phyloP scores from a whole-genome alignment of 2,113 vertebrate species.

The Phocoena sinus region DNA sequence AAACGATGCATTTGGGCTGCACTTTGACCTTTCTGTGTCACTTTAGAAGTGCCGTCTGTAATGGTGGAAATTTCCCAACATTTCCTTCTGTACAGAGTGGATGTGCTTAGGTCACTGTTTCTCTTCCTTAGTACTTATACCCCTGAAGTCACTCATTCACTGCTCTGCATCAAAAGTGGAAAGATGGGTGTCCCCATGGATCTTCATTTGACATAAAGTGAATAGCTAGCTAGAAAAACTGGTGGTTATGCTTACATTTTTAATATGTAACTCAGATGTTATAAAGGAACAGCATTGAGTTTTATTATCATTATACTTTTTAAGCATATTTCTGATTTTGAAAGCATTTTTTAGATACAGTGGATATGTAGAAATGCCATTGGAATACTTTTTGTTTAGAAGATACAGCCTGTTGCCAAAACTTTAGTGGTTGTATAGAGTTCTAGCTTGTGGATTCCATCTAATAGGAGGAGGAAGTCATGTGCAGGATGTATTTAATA shows the following conservation, averaged over 20 bases:
- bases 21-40: conserved; percentile 49
- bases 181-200: conserved; percentile 7
- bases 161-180: background rate
- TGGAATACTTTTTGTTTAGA: background rate
- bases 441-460: background rate
- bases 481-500: background rate
- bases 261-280: background rate
- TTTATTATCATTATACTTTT: background rate
- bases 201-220: background rate
- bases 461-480: background rate
- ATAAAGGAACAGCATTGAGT: background rate
- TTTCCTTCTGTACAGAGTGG: conserved; percentile 21
- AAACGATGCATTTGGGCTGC: conserved; percentile 13
- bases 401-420: background rate
- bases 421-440: background rate
- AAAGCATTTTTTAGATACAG: background rate
- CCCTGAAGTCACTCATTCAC: conserved; percentile 48
- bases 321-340: background rate
- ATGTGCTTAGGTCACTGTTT: conserved; percentile 33
- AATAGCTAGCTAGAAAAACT: background rate
- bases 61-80: conserved; percentile 40
- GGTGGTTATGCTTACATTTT: background rate
- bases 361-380: background rate
- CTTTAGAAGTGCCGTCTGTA: conserved; percentile 45
- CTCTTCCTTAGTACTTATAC: conserved; percentile 41